Percentiles rank a stretch among this genome's conserved stretches.
Evolutionary conservation across 2,113 vertebrate genomes (phyloP).

Genomic region (Serinus canaria): DNA sequence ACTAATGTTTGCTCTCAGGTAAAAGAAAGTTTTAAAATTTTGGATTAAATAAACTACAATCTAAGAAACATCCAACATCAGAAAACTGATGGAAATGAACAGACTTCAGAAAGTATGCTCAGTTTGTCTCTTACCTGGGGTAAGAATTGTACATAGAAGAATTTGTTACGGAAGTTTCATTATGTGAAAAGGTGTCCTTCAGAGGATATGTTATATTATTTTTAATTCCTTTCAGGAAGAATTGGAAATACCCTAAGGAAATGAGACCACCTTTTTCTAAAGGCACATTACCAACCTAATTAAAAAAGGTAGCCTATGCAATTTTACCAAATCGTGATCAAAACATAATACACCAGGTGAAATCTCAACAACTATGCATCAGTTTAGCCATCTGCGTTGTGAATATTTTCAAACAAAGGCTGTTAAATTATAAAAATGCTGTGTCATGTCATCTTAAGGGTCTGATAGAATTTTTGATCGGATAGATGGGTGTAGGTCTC

Average conservation of each 20-base stretch:
- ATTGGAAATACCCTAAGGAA: background rate
- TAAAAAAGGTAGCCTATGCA: background rate
- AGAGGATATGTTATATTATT: background rate
- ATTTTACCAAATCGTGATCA: background rate
- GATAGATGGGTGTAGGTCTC: constrained; percentile 22
- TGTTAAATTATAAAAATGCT: constrained; percentile 34
- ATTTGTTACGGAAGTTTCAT: background rate
- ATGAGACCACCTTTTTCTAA: background rate
- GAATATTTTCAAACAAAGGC: background rate
- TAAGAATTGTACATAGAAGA: background rate
- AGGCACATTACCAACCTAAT: accelerated
- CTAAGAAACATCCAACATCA: background rate
- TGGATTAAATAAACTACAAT: background rate
- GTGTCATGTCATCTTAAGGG: constrained; percentile 13
- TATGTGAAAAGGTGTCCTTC: background rate
- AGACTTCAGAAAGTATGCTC: background rate
- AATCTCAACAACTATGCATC: background rate
- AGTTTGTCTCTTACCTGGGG: background rate
- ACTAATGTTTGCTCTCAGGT: background rate
- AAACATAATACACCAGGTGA: background rate
- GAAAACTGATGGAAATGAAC: background rate
- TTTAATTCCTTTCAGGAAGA: background rate
- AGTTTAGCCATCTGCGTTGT: background rate
- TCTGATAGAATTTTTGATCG: constrained; percentile 22
- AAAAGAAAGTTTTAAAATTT: background rate